phyloP scores from a whole-genome alignment of 1,140 invertebrate genomes.

The Drosophila azteca region DNA sequence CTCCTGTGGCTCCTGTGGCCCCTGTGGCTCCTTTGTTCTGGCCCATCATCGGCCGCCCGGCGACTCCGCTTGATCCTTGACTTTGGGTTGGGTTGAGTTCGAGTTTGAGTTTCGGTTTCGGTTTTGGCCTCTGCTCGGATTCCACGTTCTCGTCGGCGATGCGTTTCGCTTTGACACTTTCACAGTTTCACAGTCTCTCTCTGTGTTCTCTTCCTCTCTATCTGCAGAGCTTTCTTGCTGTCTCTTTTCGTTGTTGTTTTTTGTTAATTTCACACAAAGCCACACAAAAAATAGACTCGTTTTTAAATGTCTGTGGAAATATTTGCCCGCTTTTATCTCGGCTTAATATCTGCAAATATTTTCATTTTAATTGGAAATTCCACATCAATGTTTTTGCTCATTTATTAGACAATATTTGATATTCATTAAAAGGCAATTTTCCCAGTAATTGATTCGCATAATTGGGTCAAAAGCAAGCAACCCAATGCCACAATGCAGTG shows the following conservation, averaged over 20 bases:
- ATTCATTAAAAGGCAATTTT: constrained; percentile 59
- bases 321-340: background rate
- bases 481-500: constrained; percentile 12
- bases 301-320: constrained; percentile 18
- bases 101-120: constrained; percentile 18
- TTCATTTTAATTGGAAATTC: constrained; percentile 15
- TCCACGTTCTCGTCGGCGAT: constrained; percentile 26
- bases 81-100: constrained; percentile 21
- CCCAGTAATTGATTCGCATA: constrained; percentile 22
- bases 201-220: background rate
- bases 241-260: constrained; percentile 14
- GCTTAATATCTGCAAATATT: constrained; percentile 24
- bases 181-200: constrained; percentile 40
- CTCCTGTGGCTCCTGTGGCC: constrained; percentile 34
- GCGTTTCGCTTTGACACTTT: constrained; percentile 30
- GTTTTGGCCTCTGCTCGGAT: constrained; percentile 25
- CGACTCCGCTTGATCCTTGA: constrained; percentile 60
- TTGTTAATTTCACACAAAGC: constrained; percentile 26
- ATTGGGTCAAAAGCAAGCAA: background rate
- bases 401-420: constrained; percentile 49
- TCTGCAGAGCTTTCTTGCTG: background rate
- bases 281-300: background rate
- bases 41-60: constrained; percentile 49
- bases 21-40: constrained; percentile 60
- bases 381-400: constrained; percentile 21